Conservation (phyloP, 2,888 invertebrate genomes). For the Trilocha varians region DNA sequence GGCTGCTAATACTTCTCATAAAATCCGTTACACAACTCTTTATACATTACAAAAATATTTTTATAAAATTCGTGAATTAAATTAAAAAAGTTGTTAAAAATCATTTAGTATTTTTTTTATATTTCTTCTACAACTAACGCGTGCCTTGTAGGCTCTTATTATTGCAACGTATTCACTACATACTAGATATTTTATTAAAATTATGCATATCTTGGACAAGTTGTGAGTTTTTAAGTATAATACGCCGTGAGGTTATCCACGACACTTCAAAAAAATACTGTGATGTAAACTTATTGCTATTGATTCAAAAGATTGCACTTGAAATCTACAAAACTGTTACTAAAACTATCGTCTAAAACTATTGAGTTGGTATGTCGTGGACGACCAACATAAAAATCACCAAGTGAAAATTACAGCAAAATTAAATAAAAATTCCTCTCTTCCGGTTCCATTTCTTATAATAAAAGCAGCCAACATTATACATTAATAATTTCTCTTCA, state of each 20-base stretch:
- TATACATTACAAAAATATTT: conserved; percentile 49
- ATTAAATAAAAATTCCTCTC: not conserved
- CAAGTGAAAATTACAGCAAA: not conserved
- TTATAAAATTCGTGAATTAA: conserved; percentile 43
- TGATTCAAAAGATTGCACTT: too few relatives aligned
- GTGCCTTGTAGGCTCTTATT: conserved; percentile 61
- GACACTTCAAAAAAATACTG: not conserved
- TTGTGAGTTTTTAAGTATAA: not conserved
- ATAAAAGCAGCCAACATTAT: not conserved
- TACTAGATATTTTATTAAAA: conserved; percentile 35
- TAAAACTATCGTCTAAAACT: not conserved
- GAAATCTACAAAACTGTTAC: not conserved
- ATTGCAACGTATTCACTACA: conserved; percentile 61
- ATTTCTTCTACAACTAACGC: conserved; percentile 12
- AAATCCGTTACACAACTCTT: conserved; percentile 29
- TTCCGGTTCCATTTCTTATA: not conserved
- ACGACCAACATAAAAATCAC: not conserved
- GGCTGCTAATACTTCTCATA: conserved; percentile 22
- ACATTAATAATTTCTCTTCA: too few relatives aligned
- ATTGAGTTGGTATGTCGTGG: not conserved
- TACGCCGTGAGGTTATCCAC: not conserved
- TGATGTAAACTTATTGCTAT: too few relatives aligned
- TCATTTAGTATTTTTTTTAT: conserved; percentile 14
- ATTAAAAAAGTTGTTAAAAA: conserved; percentile 26
- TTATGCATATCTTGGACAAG: conserved; percentile 33